Evolutionary conservation across 2,888 invertebrate genomes (phyloP).

Genomic region (Erannis defoliaria): DNA sequence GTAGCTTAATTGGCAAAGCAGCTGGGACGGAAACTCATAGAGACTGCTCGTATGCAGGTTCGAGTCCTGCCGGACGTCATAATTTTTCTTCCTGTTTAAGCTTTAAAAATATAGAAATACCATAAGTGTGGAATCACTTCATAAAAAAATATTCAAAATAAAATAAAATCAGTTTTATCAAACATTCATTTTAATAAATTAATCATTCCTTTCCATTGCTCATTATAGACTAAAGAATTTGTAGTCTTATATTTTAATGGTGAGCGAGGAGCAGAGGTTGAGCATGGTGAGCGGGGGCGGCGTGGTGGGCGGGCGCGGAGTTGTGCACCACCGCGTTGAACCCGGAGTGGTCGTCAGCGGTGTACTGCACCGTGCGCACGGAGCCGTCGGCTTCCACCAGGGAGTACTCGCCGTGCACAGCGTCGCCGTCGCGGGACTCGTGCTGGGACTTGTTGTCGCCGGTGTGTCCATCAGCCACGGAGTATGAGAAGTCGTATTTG

Average conservation of each 20-base stretch:
- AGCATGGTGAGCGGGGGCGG: constrained; percentile 50
- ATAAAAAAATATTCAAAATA: neutral
- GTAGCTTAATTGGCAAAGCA: too few relatives aligned
- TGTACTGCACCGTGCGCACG: constrained; percentile 82
- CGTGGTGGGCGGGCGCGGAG: constrained; percentile 69
- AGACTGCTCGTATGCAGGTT: too few relatives aligned
- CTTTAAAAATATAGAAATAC: too few relatives aligned
- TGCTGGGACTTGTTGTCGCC: constrained; percentile 88
- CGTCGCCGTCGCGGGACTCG: constrained; percentile 87
- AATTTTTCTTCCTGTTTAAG: too few relatives aligned
- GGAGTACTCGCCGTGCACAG: constrained; percentile 85
- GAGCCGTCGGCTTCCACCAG: constrained; percentile 83
- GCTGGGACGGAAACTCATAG: too few relatives aligned
- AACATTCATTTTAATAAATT: constrained; percentile 26
- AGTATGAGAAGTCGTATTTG: constrained; percentile 86
- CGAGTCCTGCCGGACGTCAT: too few relatives aligned
- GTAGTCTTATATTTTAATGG: constrained; percentile 48
- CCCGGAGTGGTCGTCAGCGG: constrained; percentile 84
- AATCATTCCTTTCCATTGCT: neutral
- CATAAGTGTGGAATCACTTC: too few relatives aligned
- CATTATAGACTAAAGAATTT: constrained; percentile 7
- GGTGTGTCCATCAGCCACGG: constrained; percentile 85
- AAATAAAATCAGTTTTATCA: neutral
- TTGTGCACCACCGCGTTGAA: constrained; percentile 78
- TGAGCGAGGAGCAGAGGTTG: constrained; percentile 60